Evolutionary conservation across 1,140 invertebrate species (phyloP).

Genomic region (Archegozetes longisetosus): DNA sequence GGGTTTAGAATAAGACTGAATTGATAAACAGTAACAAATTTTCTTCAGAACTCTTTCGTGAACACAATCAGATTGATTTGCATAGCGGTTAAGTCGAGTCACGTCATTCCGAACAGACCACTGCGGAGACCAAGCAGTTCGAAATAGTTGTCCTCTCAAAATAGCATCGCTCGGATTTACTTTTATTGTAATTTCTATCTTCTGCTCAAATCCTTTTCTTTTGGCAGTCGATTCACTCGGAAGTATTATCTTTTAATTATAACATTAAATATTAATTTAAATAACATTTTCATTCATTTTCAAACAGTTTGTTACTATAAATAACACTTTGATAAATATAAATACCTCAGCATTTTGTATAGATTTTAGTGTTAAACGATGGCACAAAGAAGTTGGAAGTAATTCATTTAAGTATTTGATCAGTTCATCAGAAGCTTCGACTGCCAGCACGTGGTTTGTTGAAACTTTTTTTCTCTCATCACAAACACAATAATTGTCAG

Average conservation of each 20-base stretch:
- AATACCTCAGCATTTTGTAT: conserved; percentile 3
- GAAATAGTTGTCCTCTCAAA: neutral
- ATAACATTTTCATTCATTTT: neutral
- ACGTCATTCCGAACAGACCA: conserved; percentile 3
- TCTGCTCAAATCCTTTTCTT: neutral
- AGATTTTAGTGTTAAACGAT: neutral
- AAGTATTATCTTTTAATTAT: conserved; percentile 1
- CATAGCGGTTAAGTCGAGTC: conserved; percentile 6
- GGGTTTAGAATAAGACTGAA: no score
- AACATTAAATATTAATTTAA: neutral
- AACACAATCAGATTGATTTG: conserved; percentile 4
- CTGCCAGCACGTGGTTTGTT: neutral
- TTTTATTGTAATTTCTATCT: conserved; percentile 3
- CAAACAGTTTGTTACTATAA: no score
- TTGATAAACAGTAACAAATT: conserved; percentile 10
- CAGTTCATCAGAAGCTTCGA: neutral
- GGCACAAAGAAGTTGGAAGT: neutral
- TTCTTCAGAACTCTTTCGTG: neutral
- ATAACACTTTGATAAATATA: no score
- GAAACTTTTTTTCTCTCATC: neutral
- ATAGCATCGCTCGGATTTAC: neutral
- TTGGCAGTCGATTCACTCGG: conserved; percentile 4
- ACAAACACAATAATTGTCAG: conserved; percentile 11
- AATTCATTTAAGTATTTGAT: neutral
- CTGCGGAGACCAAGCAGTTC: neutral